Evolutionary conservation across 2,113 vertebrate genomes (phyloP), one percentile per base, ranked within the genome.

Genomic region (Carassius carassius): DNA sequence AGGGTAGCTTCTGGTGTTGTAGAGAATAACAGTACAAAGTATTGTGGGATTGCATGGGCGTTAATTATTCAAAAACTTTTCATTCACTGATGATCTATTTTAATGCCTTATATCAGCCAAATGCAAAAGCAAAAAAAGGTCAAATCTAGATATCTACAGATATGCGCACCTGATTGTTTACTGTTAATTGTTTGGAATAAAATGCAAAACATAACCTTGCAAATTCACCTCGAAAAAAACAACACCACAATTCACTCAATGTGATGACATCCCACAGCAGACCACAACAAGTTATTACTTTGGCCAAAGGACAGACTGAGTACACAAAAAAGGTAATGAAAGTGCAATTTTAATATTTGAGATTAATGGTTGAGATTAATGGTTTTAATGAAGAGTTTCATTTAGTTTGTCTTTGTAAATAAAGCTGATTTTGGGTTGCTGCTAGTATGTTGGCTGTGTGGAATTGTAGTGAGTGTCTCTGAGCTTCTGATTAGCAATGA

Each of bases 401-500:
- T 37, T 79, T 63, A 79, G 60, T 44, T 49, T 12, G 4, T 65
- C 23, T 32, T 21, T 51, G 62, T 69, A 54, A 69, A 47, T 69
- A 7, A 65, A 32, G 47, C 14, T 51, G 9, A 51, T 29, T 25
- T 81, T 49, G 25, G 67, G 78, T 81, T 49, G 19, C 65, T 49
- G 41, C 62, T 32, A 8, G 23, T 51, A 79, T 63, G n/a, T 17
- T 80, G n/a, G 19, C 10, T 11, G 58, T 69, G 62, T 35, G 44
- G 44, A 67, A 81, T 81, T 69, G 44, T 81, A 32, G 60, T 2
- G 23, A 19, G 37, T 49, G 62, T 67, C 78, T 80, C 21, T 10
- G 25, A 81, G 78, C 76, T 58, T 47, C n/a, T 79, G 54, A 79
- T 70, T 58, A 69, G 13, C 47, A 41, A 62, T 41, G 37, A 60